Conservation (phyloP, 2,888 invertebrate species). For the Hirtodrosophila cameraria region DNA sequence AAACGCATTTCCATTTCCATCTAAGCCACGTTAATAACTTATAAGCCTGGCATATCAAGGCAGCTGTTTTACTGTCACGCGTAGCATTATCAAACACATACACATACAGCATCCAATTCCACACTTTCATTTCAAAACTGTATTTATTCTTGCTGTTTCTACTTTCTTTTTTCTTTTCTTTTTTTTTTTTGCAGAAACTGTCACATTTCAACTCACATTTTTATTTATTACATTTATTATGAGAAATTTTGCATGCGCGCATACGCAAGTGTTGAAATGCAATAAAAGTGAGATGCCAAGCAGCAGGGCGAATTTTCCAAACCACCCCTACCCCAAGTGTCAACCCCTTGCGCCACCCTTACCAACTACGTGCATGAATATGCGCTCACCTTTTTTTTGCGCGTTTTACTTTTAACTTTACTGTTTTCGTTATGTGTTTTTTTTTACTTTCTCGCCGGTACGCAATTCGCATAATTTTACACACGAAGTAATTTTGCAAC, state of each 20-base stretch:
- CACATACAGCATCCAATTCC: slow-evolving; percentile 17
- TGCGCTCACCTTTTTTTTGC: slow-evolving; percentile 71
- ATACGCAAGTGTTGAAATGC: slow-evolving; percentile 78
- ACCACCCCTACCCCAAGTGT: neutral
- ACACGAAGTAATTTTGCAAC: slow-evolving; percentile 80
- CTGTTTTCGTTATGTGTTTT: too few relatives aligned
- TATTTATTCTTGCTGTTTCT: slow-evolving; percentile 1
- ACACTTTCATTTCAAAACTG: slow-evolving; percentile 9
- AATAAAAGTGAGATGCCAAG: slow-evolving; percentile 79
- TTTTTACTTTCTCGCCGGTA: slow-evolving; percentile 42
- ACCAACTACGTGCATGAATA: slow-evolving; percentile 71
- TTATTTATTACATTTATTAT: slow-evolving; percentile 79
- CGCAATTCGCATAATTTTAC: slow-evolving; percentile 81
- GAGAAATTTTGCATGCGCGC: slow-evolving; percentile 79
- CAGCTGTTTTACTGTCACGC: slow-evolving; percentile 48
- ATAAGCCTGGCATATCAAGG: slow-evolving; percentile 30
- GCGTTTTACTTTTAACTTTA: slow-evolving; percentile 12
- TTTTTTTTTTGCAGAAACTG: slow-evolving; percentile 58
- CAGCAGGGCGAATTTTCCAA: slow-evolving; percentile 38
- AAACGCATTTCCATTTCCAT: slow-evolving; percentile 10
- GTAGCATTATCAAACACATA: slow-evolving; percentile 2
- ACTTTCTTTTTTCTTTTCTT: slow-evolving; percentile 20
- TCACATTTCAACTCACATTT: slow-evolving; percentile 80
- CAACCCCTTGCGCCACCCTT: slow-evolving; percentile 26
- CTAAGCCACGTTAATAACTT: slow-evolving; percentile 63